Base-by-base conservation (phyloP, 2,113 vertebrate species). In the Paracanthobrama guichenoti region DNA sequence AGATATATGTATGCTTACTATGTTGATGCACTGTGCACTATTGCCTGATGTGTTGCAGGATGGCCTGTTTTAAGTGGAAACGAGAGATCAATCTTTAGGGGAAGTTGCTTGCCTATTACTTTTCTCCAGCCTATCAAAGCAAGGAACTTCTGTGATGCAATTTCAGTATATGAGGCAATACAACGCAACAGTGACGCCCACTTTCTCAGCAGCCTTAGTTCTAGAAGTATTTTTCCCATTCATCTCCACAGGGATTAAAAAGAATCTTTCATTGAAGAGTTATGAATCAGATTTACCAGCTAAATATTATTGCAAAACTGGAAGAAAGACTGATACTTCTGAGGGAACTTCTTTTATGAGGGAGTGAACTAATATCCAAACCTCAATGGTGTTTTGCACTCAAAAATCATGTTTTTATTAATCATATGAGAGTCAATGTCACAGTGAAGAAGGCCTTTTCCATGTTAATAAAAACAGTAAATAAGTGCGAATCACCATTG, bases 111-210 rank as follows among this genome's bases (percentile, higher is more conserved):
- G 75, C 28, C 13, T 82, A 35, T 20, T 71, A 72, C 53, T 18
- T 82, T 60, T 72, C 5, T 12, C 16, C 22, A 6, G 48, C 26
- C 66, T 53, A 24, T 82, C 66, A 82, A 57, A 72, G 50, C 48
- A 72, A 72, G 50, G 20, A 81, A 55, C n/a, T 48, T 24, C 69
- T 48, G 71, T 71, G n/a, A 73, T 48, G 71, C 71, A 46, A 46
- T 46, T 73, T 73, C 42, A 46, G 24, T 72, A 46, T 26, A 73
- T 73, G 71, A 73, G 71, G 71, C 71, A 73, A 73, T 48, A 24
- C 42, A 26, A 12, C n/a, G 42, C 71, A 73, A 16, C 69, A 24
- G n/a, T 48, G 22, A 14, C 42, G 42, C 71, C 39, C 71, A 48
- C 71, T 48, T 73, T 73, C 42, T 42, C 20, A 69, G 31, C 18